Percentiles rank a stretch among this genome's conserved stretches.
These are phyloP conservation scores for Pseudeuparius sepicola DNA, from an alignment of 2,888 invertebrate species.

Conservation along the genomic window DNA sequence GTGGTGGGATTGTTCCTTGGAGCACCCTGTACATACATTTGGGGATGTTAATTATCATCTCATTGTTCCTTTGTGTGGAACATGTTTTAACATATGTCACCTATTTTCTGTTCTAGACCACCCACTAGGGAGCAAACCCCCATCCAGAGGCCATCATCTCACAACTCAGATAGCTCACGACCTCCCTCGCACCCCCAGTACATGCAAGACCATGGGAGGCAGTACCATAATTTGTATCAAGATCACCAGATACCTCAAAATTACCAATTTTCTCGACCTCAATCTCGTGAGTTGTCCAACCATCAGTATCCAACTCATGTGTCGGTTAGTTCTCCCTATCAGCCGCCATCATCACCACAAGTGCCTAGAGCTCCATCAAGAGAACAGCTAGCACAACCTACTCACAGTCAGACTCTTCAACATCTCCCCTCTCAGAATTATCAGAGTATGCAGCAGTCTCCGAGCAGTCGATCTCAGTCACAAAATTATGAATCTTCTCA, in stretches of 20 bases:
- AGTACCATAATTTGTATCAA: constrained; percentile 18
- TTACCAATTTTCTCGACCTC: constrained; percentile 19
- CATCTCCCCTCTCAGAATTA: constrained; percentile 22
- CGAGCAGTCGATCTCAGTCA: no score
- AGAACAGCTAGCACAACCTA: constrained; percentile 25
- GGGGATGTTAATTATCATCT: no score
- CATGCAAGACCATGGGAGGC: constrained; percentile 19
- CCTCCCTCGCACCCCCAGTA: constrained; percentile 22
- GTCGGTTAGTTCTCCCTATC: constrained; percentile 19
- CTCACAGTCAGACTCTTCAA: no score
- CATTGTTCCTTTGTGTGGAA: no score
- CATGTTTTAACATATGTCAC: no score
- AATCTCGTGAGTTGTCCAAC: constrained; percentile 8
- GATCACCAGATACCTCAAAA: constrained; percentile 23
- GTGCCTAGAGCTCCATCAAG: constrained; percentile 23
- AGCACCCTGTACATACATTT: no score
- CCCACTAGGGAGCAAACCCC: constrained; percentile 25
- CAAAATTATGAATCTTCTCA: constrained; percentile 19
- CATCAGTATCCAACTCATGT: no score
- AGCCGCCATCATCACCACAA: constrained; percentile 21
- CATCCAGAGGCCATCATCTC: constrained; percentile 28
- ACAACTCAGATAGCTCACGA: constrained; percentile 25
- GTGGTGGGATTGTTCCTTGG: no score
- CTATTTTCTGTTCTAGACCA: constrained; percentile 12
- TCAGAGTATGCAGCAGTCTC: constrained; percentile 11